Base-by-base conservation (phyloP, 2,888 invertebrate species). In the Abscondita cerata region DNA sequence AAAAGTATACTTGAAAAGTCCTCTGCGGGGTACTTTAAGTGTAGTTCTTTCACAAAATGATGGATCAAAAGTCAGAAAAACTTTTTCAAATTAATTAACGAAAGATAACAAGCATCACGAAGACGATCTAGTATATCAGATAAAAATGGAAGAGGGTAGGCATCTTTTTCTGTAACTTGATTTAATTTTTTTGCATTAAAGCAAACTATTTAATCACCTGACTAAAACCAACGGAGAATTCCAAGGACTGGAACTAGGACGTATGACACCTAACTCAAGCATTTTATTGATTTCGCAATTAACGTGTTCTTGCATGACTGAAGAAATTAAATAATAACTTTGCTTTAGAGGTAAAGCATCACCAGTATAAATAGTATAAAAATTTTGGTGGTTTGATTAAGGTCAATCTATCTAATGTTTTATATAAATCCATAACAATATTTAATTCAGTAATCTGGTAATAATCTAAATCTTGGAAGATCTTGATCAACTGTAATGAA, bases 1-100 rank as follows among this genome's bases (percentile, higher is more conserved):
- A 6, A 62, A 61, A 1, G 25, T 53, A 48, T 69, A 75, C 19
- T 76, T 66, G 51, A 50, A 62, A 1, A 62, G 33, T 1, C 74
- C 75, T 16, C 71, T 58, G 11, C 71, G 67, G 1, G 71, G 69
- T 0, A 76, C 66, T 9, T 66, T 61, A 66, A 76, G 77, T 2
- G 75, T 74, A 16, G 74, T 73, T 56, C 73, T 73, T 51, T 71
- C 70, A 9, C 47, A 16, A 16, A 70, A 70, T 5, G 46, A 44
- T 19, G 57, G 50, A 38, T 64, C 51, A 19, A 74, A 44, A 1
- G 69, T 67, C 67, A 71, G 60, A 69, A 72, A 5, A 66, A 66
- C 18, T 58, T 53, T n/a, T 59, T 67, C 1, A 73, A 52, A 59
- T 73, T 69, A 4, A 72, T 57, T 1, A 66, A 66, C 1, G 65